These are phyloP conservation scores for Dendrolimus kikuchii DNA, from an alignment of 1,140 invertebrate genomes.

Conservation along the genomic window DNA sequence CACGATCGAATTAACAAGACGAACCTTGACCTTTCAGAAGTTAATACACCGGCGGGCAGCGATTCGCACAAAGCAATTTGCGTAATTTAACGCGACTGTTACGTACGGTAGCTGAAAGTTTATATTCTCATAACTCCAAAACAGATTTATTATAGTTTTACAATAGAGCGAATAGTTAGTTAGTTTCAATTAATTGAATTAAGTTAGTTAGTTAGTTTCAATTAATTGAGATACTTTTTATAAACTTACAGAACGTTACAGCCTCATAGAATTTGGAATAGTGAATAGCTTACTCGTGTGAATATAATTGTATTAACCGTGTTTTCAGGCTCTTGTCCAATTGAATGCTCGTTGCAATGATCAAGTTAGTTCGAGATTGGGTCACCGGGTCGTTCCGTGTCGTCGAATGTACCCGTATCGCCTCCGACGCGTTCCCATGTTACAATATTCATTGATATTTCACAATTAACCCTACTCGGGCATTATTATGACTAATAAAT, in stretches of 20 bases:
- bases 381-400: conserved; percentile 46
- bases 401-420: conserved; percentile 17
- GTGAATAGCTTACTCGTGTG: neutral
- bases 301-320: conserved; percentile 52
- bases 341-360: conserved; percentile 49
- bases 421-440: conserved; percentile 38
- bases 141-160: too few relatives aligned
- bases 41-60: conserved; percentile 12
- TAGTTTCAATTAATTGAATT: too few relatives aligned
- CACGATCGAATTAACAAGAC: conserved; percentile 9
- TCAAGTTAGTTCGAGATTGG: conserved; percentile 46
- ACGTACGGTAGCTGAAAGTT: conserved; percentile 16
- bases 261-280: too few relatives aligned
- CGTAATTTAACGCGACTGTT: conserved; percentile 20
- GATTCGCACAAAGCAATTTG: conserved; percentile 15
- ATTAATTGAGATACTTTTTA: too few relatives aligned
- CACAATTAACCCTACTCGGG: conserved; percentile 17
- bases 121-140: too few relatives aligned
- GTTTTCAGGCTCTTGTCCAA: conserved; percentile 50
- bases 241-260: too few relatives aligned
- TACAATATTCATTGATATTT: conserved; percentile 29
- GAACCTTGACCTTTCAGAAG: conserved; percentile 17
- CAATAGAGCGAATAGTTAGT: too few relatives aligned
- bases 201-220: too few relatives aligned
- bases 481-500: conserved; percentile 12